These are phyloP conservation scores for Oryzaephilus surinamensis DNA, from an alignment of 1,140 invertebrate species.

Conservation along the genomic window DNA sequence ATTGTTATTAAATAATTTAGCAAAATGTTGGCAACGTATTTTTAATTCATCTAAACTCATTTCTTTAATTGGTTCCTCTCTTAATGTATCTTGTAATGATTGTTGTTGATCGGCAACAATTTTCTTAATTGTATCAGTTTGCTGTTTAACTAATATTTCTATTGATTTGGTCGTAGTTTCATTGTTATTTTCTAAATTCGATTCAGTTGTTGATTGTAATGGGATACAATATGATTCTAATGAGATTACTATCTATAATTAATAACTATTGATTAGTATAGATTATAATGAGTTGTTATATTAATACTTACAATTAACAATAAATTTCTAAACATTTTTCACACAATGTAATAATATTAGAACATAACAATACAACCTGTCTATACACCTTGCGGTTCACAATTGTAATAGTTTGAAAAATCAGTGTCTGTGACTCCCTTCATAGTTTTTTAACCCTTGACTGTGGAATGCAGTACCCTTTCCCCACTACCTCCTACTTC, in stretches of 20 bases:
- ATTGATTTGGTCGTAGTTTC: not conserved
- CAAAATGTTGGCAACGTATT: conserved; percentile 21
- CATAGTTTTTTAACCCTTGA: conserved; percentile 35
- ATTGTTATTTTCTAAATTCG: too few relatives aligned
- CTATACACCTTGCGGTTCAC: conserved; percentile 3
- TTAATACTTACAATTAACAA: too few relatives aligned
- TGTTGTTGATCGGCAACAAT: conserved; percentile 21
- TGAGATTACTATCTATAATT: too few relatives aligned
- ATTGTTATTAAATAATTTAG: conserved; percentile 4
- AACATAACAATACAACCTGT: too few relatives aligned
- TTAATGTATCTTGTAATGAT: conserved; percentile 7
- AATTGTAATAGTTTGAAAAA: conserved; percentile 29
- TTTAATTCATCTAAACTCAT: conserved; percentile 18
- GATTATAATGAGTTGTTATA: too few relatives aligned
- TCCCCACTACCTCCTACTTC: too few relatives aligned
- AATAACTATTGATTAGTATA: too few relatives aligned
- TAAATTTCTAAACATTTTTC: too few relatives aligned
- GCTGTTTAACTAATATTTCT: conserved; percentile 14
- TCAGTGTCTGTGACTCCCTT: conserved; percentile 34
- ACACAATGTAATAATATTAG: too few relatives aligned
- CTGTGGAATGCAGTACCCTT: conserved; percentile 19
- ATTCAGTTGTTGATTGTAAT: too few relatives aligned
- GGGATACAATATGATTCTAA: too few relatives aligned
- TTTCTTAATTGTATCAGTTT: conserved; percentile 28
- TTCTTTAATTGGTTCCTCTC: not conserved